These are phyloP conservation scores for Pycnonotus jocosus DNA, from an alignment of 2,113 vertebrate genomes.

Conservation along the genomic window DNA sequence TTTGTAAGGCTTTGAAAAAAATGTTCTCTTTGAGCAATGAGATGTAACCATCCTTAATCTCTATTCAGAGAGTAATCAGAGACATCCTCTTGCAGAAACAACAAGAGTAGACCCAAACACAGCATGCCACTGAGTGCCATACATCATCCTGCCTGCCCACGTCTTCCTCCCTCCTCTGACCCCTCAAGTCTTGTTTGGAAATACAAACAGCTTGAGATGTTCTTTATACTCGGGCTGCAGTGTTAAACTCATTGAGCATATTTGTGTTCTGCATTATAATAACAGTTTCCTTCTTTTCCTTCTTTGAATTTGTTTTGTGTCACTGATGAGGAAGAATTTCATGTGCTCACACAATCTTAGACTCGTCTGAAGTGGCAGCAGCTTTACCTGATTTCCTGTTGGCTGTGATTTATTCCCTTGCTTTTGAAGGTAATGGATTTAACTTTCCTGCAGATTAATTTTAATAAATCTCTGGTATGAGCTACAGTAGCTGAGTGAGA, in stretches of 20 bases:
- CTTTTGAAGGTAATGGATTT: constrained; percentile 30
- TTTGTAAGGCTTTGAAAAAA: neutral
- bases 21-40: constrained; percentile 3
- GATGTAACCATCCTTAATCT: neutral
- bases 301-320: neutral
- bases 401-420: neutral
- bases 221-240: neutral
- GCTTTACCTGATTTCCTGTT: neutral
- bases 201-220: constrained; percentile 21
- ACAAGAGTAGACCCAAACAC: constrained; percentile 13
- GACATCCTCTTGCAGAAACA: constrained; percentile 45
- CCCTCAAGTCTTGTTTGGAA: constrained; percentile 28
- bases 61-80: constrained; percentile 35
- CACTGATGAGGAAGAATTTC: neutral
- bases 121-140: neutral
- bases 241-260: neutral
- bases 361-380: neutral
- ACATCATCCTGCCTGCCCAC: constrained; percentile 21
- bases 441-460: constrained; percentile 29
- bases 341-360: neutral
- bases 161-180: neutral
- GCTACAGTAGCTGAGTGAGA: neutral
- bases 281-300: neutral
- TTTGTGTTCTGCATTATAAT: neutral
- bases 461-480: neutral